phyloP scores from a whole-genome alignment of 2,113 vertebrate genomes.

The Sclerurus mexicanus region DNA sequence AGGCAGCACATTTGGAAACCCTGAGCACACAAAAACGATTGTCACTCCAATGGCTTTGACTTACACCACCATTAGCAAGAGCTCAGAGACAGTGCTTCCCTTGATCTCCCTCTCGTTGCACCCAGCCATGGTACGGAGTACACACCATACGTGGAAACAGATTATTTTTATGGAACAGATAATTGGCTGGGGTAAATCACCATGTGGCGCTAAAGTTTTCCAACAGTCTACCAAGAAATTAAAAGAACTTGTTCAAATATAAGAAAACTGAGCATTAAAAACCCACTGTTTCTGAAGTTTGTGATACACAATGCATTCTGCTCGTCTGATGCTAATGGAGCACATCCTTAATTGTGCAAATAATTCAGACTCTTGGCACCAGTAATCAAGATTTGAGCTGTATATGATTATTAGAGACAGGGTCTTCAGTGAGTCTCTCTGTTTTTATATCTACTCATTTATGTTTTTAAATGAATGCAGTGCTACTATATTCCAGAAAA shows the following conservation, averaged over 20 bases:
- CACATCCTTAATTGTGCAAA: not conserved
- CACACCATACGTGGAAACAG: not conserved
- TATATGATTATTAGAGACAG: not conserved
- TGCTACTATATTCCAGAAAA: not conserved
- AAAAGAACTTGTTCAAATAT: not conserved
- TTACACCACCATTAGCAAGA: not conserved
- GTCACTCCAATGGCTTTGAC: not conserved
- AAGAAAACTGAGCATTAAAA: not conserved
- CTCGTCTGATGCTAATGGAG: not conserved
- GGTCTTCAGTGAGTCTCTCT: not conserved
- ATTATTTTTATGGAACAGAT: not conserved
- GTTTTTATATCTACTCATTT: not conserved
- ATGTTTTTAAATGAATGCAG: not conserved
- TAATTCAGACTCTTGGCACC: not conserved
- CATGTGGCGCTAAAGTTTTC: not conserved
- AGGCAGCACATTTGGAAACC: not conserved
- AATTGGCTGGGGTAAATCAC: not conserved
- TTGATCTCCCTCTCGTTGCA: not conserved
- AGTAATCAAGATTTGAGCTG: not conserved
- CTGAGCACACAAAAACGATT: not conserved
- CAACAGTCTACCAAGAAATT: not conserved
- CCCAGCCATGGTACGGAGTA: not conserved
- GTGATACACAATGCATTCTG: fast-evolving
- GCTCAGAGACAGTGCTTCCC: not conserved
- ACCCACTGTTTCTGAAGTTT: not conserved